phyloP scores from a whole-genome alignment of 2,888 invertebrate genomes.

The Epirrhoe tristata region DNA sequence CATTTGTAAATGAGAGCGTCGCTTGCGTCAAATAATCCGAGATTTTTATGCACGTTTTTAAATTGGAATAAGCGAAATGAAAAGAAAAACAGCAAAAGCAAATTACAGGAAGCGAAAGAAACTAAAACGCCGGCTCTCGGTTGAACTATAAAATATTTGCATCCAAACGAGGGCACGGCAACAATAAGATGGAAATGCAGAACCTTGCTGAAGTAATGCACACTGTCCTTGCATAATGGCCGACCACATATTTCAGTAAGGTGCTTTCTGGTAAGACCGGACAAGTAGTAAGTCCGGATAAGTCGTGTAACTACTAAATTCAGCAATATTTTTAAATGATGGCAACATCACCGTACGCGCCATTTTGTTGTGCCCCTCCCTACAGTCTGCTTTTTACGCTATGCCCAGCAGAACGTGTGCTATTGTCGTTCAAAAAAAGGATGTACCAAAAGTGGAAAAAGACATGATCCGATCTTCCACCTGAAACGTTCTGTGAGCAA shows the following conservation, averaged over 20 bases:
- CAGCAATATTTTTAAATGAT: no score
- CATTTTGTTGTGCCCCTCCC: no score
- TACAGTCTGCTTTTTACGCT: no score
- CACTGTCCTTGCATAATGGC: slow-evolving; percentile 61
- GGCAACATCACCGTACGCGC: no score
- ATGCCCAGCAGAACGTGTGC: no score
- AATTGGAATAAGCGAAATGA: slow-evolving; percentile 70
- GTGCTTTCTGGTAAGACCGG: no score
- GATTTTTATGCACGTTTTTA: slow-evolving; percentile 65
- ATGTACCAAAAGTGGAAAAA: no score
- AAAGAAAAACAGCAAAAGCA: slow-evolving; percentile 65
- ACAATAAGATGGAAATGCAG: slow-evolving; percentile 79
- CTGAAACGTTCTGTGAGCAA: no score
- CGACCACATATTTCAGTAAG: slow-evolving; percentile 53
- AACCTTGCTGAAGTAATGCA: slow-evolving; percentile 65
- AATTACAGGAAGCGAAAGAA: slow-evolving; percentile 75
- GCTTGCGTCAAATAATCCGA: slow-evolving; percentile 50
- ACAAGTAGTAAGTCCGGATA: no score
- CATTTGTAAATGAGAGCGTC: slow-evolving; percentile 44
- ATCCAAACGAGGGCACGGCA: slow-evolving; percentile 74
- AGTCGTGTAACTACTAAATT: no score
- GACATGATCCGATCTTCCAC: no score
- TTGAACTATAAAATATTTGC: slow-evolving; percentile 80
- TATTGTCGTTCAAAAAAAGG: no score
- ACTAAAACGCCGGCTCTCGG: slow-evolving; percentile 69